Base-by-base conservation (phyloP, 2,797 vertebrate species). In the Eleutherodactylus coqui region DNA sequence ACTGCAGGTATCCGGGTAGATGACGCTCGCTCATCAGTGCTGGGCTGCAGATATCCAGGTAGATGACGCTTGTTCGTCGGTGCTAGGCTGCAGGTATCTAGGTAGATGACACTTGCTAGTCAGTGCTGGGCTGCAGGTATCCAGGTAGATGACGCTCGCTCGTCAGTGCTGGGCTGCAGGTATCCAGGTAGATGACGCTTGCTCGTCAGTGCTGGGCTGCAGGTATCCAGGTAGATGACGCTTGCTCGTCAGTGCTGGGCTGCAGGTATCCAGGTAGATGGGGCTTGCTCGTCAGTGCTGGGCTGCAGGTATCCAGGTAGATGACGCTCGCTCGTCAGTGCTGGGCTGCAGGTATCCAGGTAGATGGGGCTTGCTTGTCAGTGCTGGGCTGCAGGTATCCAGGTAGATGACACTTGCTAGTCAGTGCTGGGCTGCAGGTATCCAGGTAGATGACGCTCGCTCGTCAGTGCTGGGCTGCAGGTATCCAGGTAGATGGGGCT, bases 281-380 rank as follows among this genome's bases (percentile, higher is more conserved):
- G 21, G 21, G 11, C 64, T 72, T 29, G 32, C 69, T 19, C 64
- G n/a, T n/a, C n/a, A n/a, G n/a, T n/a, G n/a, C n/a, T n/a, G n/a
- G n/a, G n/a, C n/a, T n/a, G n/a, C n/a, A n/a, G n/a, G 77, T 60
- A n/a, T 72, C 64, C 64, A 72, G 32, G 64, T 36, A 45, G 21
- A 45, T 43, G 24, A 29, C 32, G 11, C 64, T 72, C 21, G 32
- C 69, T 19, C 64, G n/a, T n/a, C n/a, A n/a, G n/a, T n/a, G n/a
- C n/a, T n/a, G n/a, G n/a, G n/a, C n/a, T n/a, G n/a, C n/a, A n/a
- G n/a, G 77, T 60, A n/a, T 72, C 64, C 64, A 72, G 32, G 64
- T 36, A 45, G 21, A 45, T 43, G 24, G 21, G 21, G 11, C 64
- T 72, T 29, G 32, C 69, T 19, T n/a, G n/a, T n/a, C n/a, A n/a